phyloP scores from a whole-genome alignment of 92 coral and sea anemone genomes.

The Phymanthus crucifer region DNA sequence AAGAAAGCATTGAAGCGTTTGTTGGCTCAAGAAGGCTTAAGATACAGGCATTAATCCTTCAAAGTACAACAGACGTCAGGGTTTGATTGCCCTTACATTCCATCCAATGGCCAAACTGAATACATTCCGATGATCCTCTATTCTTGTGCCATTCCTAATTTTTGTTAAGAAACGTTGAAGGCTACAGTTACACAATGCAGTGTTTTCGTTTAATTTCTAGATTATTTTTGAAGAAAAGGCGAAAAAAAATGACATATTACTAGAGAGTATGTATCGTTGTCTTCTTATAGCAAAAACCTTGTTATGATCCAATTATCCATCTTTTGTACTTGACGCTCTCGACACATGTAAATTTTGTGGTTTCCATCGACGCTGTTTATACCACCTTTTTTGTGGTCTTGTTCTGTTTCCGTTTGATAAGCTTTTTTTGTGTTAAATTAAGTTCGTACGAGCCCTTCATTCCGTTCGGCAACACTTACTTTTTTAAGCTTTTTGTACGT shows the following conservation, averaged over 20 bases:
- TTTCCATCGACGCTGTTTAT: not conserved
- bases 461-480: not conserved
- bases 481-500: not conserved
- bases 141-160: not conserved
- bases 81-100: not conserved
- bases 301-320: not conserved
- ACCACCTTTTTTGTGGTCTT: not conserved
- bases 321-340: not conserved
- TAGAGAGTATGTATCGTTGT: not conserved
- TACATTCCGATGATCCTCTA: not conserved
- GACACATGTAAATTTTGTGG: not conserved
- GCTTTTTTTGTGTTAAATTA: not conserved
- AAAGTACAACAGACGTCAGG: not conserved
- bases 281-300: not conserved
- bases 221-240: not conserved
- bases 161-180: not conserved
- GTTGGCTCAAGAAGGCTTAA: not conserved
- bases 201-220: not conserved
- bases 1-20: conserved; percentile 3
- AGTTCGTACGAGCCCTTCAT: not conserved
- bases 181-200: not conserved
- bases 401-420: conserved; percentile 5
- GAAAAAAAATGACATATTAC: not conserved
- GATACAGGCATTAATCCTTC: not conserved
- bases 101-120: not conserved